Percentiles rank a stretch among this genome's conserved stretches.
Conservation (phyloP, 2,113 vertebrate species). For the Pteruthius melanotis region DNA sequence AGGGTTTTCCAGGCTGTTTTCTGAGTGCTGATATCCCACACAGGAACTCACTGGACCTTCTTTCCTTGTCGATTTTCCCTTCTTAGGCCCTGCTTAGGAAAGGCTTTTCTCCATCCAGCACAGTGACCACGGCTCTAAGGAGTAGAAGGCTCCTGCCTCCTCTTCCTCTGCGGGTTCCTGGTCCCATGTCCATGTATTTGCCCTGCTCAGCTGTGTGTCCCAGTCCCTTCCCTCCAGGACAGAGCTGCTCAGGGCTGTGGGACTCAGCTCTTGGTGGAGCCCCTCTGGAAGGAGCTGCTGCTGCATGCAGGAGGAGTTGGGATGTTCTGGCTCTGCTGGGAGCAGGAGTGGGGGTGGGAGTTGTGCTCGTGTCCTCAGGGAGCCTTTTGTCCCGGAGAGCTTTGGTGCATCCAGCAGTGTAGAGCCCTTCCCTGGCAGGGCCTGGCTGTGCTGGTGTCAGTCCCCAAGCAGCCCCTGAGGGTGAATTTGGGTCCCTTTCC, state of each 20-base stretch:
- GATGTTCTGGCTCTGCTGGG: neutral
- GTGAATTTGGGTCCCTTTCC: neutral
- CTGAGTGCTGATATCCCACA: neutral
- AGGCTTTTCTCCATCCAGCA: neutral
- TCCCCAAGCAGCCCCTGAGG: neutral
- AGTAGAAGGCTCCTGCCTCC: neutral
- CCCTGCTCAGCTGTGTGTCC: neutral
- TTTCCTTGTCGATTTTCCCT: neutral
- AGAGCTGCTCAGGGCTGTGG: neutral
- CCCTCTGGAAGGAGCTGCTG: neutral
- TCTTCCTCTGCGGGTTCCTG: neutral
- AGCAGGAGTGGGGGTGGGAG: neutral
- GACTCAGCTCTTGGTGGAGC: neutral
- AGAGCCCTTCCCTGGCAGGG: neutral
- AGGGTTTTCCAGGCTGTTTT: neutral
- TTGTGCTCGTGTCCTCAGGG: neutral
- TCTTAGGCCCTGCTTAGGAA: neutral
- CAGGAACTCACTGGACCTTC: neutral
- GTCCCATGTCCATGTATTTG: rapidly evolving
- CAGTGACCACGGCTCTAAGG: neutral
- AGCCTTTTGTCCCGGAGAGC: neutral
- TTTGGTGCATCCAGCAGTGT: rapidly evolving
- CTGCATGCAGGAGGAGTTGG: neutral
- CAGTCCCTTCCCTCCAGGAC: neutral
- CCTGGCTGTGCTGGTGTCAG: neutral